Conservation (phyloP, 1,140 invertebrate species). For the Meloidogyne floridensis region DNA sequence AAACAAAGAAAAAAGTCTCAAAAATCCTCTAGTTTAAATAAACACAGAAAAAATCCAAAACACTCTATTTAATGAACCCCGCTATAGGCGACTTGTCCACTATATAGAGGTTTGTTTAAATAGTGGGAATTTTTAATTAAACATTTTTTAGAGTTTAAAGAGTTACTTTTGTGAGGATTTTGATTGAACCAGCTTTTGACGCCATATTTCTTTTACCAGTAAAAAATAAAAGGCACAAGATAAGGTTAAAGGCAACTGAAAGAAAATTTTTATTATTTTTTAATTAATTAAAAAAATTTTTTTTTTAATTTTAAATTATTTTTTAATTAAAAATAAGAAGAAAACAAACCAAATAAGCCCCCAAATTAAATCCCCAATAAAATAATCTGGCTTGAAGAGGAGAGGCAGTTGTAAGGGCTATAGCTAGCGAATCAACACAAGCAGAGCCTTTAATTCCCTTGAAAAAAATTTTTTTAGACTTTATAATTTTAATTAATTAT, state of each 20-base stretch:
- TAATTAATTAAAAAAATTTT: too few species aligned
- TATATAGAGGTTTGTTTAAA: conserved; percentile 4
- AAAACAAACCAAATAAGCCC: conserved; percentile 41
- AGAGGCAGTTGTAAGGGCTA: conserved; percentile 25
- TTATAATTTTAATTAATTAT: background rate
- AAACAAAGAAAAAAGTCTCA: too few species aligned
- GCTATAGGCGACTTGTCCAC: too few species aligned
- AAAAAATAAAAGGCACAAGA: conserved; percentile 48
- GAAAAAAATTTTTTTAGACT: background rate
- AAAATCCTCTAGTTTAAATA: too few species aligned
- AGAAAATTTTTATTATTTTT: too few species aligned
- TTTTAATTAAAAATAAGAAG: too few species aligned
- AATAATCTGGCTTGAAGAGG: conserved; percentile 40
- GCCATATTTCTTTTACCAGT: conserved; percentile 47
- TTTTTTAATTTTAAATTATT: too few species aligned
- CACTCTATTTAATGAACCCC: too few species aligned
- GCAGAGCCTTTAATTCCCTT: conserved; percentile 38
- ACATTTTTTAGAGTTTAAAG: too few species aligned
- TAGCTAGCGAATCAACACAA: conserved; percentile 52
- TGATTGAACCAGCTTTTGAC: conserved; percentile 44
- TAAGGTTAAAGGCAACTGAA: conserved; percentile 40
- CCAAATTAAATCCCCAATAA: conserved; percentile 55
- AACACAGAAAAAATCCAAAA: too few species aligned
- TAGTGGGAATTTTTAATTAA: background rate
- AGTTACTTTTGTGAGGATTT: conserved; percentile 41